Percentiles rank a stretch among this genome's conserved stretches.
phyloP scores from a whole-genome alignment of 2,888 invertebrate genomes.

The Ectemnius continuus region DNA sequence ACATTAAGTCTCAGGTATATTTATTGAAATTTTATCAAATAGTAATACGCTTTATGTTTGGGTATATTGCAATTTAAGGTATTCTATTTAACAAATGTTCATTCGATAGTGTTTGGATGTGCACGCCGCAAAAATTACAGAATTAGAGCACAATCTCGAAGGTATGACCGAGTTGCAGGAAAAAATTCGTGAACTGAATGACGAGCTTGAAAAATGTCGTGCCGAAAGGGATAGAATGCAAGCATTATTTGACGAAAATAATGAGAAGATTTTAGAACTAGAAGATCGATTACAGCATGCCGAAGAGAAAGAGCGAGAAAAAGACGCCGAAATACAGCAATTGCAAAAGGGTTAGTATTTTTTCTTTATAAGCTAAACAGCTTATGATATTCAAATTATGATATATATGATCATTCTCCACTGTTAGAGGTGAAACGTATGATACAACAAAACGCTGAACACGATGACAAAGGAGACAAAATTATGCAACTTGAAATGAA shows the following conservation, averaged over 20 bases:
- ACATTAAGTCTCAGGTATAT: conserved; percentile 36
- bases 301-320: conserved; percentile 61
- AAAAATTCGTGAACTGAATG: conserved; percentile 43
- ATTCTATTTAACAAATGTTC: background rate
- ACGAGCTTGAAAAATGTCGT: conserved; percentile 45
- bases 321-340: conserved; percentile 67
- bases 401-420: background rate
- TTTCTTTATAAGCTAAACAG: background rate
- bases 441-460: conserved; percentile 51
- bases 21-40: conserved; percentile 5
- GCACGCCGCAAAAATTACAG: conserved; percentile 37
- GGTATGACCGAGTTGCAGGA: conserved; percentile 25
- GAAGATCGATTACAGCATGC: conserved; percentile 46
- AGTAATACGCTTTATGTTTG: no score
- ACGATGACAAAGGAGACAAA: conserved; percentile 32
- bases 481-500: conserved; percentile 66
- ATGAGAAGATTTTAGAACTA: conserved; percentile 28
- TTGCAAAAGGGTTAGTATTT: conserved; percentile 65
- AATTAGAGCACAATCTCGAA: conserved; percentile 46
- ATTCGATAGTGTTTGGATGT: conserved; percentile 47
- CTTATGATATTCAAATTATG: background rate
- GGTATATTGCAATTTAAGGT: background rate
- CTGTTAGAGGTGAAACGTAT: conserved; percentile 61
- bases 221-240: conserved; percentile 42
- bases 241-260: conserved; percentile 37